phyloP scores from a whole-genome alignment of 1,140 invertebrate species.

The Drosophila trapezifrons region DNA sequence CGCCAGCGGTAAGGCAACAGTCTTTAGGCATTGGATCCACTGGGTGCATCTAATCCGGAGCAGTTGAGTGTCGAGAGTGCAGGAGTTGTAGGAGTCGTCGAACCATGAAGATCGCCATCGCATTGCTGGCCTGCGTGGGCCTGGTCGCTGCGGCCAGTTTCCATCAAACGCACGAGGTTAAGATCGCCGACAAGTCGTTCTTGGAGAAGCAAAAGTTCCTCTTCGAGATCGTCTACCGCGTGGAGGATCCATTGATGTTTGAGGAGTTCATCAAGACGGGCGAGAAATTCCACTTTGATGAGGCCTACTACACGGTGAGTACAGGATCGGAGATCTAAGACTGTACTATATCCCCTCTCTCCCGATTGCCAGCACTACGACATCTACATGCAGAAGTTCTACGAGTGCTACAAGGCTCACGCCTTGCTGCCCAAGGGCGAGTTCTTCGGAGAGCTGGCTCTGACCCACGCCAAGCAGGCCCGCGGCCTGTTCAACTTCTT shows the following conservation, averaged over 20 bases:
- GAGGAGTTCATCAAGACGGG: constrained; percentile 64
- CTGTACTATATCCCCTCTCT: neutral
- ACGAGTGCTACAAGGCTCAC: constrained; percentile 62
- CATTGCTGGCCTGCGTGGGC: constrained; percentile 71
- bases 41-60: constrained; percentile 70
- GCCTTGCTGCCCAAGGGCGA: constrained; percentile 64
- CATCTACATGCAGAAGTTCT: constrained; percentile 70
- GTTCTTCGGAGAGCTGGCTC: constrained; percentile 12
- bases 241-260: constrained; percentile 70
- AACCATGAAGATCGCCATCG: constrained; percentile 73
- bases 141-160: constrained; percentile 67
- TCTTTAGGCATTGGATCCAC: constrained; percentile 80
- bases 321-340: too few species aligned
- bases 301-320: constrained; percentile 62
- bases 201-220: constrained; percentile 69
- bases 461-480: constrained; percentile 14
- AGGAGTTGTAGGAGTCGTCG: constrained; percentile 12
- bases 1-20: constrained; percentile 56
- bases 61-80: constrained; percentile 54
- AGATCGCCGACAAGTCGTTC: constrained; percentile 66
- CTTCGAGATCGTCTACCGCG: constrained; percentile 70
- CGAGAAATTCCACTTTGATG: constrained; percentile 43
- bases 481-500: constrained; percentile 17
- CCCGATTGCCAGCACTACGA: constrained; percentile 50
- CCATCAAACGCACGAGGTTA: constrained; percentile 59